Evolutionary conservation across 2,797 vertebrate species (phyloP).

Genomic region (Pseudomugil gertrudae): DNA sequence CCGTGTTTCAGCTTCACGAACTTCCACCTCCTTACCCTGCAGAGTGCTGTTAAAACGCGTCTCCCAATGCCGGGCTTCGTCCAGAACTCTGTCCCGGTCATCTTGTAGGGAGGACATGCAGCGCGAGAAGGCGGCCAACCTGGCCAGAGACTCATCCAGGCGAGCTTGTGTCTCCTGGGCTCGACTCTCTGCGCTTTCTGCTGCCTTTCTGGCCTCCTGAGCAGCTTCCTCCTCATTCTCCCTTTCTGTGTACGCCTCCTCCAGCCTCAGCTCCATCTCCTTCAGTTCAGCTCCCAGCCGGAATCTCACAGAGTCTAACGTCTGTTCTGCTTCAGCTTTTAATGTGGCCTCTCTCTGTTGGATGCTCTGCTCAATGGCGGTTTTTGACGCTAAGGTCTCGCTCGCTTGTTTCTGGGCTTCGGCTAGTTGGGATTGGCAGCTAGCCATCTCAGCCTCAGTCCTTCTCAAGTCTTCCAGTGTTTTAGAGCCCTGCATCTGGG

Average conservation of each 20-base stretch:
- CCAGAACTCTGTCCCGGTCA: conserved; percentile 93
- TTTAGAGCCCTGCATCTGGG: conserved; percentile 73
- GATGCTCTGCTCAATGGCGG: conserved; percentile 69
- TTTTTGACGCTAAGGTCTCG: conserved; percentile 82
- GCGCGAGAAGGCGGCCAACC: conserved; percentile 92
- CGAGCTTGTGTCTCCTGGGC: conserved; percentile 84
- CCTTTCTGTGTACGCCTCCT: conserved; percentile 83
- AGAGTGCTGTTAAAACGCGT: conserved; percentile 88
- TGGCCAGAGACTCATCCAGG: conserved; percentile 89
- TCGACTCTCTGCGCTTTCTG: conserved; percentile 82
- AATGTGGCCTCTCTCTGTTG: conserved; percentile 78
- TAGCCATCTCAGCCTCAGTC: conserved; percentile 82
- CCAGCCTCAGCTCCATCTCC: conserved; percentile 87
- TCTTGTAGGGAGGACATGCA: conserved; percentile 98
- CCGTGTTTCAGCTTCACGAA: conserved; percentile 83
- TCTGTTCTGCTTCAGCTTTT: conserved; percentile 85
- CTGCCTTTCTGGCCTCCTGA: conserved; percentile 75
- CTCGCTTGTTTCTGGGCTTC: conserved; percentile 85
- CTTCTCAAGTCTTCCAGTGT: conserved; percentile 78
- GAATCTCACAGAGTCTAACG: conserved; percentile 87
- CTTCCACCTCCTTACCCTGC: conserved; percentile 90
- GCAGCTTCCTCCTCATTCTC: conserved; percentile 80
- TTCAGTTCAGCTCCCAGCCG: conserved; percentile 88
- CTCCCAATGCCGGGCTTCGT: conserved; percentile 94
- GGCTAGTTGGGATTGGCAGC: conserved; percentile 82